phyloP scores from a whole-genome alignment of 2,888 invertebrate species.

The Parascotia fuliginaria region DNA sequence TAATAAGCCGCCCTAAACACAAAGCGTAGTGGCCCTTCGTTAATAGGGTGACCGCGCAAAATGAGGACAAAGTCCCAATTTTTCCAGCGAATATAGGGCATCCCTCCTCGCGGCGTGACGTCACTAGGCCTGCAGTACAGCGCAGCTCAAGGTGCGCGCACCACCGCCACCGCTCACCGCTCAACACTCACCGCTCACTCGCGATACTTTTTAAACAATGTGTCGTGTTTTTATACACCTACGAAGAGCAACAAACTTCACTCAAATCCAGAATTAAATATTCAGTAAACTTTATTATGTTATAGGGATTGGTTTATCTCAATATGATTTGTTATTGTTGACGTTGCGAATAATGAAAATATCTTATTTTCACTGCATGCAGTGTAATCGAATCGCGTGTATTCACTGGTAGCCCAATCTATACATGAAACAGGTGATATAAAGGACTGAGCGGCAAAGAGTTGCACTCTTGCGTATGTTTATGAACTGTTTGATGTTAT shows the following conservation, averaged over 20 bases:
- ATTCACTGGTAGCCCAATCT: no score
- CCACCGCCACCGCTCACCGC: background rate
- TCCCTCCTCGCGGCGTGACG: constrained; percentile 42
- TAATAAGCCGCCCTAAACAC: constrained; percentile 5
- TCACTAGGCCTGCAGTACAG: constrained; percentile 45
- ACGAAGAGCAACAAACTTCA: no score
- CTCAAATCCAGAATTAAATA: background rate
- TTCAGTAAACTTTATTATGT: background rate
- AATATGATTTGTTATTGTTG: background rate
- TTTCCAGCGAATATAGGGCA: constrained; percentile 59
- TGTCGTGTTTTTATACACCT: no score
- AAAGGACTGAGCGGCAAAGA: no score
- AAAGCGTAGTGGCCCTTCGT: constrained; percentile 15
- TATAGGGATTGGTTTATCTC: background rate
- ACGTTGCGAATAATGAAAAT: background rate
- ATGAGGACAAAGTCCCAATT: constrained; percentile 26
- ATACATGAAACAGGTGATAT: no score
- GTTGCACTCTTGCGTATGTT: no score
- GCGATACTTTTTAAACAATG: no score
- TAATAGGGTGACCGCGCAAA: constrained; percentile 8
- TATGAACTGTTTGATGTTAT: background rate
- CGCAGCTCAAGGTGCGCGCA: background rate
- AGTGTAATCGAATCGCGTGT: no score
- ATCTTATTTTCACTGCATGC: no score
- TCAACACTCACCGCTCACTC: no score